These are phyloP conservation scores for Spodoptera litura DNA, from an alignment of 1,140 invertebrate species.

Conservation along the genomic window DNA sequence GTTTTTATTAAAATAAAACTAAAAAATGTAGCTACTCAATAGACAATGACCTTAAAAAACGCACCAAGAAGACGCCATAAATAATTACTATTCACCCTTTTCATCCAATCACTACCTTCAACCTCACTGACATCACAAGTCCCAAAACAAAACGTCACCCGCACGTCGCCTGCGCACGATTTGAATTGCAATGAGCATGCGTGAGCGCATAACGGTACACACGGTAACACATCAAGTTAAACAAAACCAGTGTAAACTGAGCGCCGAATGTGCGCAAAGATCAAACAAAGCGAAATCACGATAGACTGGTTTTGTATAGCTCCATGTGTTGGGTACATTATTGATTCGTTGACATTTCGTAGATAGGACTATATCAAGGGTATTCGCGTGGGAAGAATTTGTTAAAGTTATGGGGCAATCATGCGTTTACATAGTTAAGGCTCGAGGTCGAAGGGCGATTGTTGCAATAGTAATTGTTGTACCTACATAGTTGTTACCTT, in stretches of 20 bases:
- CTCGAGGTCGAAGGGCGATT: too few relatives aligned
- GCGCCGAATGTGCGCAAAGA: too few relatives aligned
- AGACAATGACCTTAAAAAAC: too few relatives aligned
- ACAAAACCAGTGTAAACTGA: too few relatives aligned
- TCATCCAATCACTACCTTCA: not conserved
- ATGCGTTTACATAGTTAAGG: not conserved
- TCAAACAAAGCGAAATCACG: too few relatives aligned
- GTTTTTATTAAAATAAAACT: too few relatives aligned
- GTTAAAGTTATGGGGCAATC: not conserved
- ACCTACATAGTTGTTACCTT: too few relatives aligned
- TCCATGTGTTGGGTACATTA: constrained; percentile 35
- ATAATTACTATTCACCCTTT: constrained; percentile 5
- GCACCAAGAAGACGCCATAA: not conserved
- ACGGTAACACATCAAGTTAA: too few relatives aligned
- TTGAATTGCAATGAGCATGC: constrained; percentile 61
- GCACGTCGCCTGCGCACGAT: constrained; percentile 29
- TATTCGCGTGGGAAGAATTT: constrained; percentile 35
- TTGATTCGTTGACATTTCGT: constrained; percentile 53
- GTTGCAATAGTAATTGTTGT: too few relatives aligned
- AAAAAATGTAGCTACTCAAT: too few relatives aligned
- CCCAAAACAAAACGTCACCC: constrained; percentile 13
- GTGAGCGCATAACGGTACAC: constrained; percentile 53
- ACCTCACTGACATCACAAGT: not conserved
- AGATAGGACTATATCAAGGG: constrained; percentile 37
- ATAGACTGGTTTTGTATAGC: too few relatives aligned